Evolutionary conservation across 1,140 invertebrate genomes (phyloP), one percentile per base, ranked within the genome.

Genomic region (Aphis gossypii): DNA sequence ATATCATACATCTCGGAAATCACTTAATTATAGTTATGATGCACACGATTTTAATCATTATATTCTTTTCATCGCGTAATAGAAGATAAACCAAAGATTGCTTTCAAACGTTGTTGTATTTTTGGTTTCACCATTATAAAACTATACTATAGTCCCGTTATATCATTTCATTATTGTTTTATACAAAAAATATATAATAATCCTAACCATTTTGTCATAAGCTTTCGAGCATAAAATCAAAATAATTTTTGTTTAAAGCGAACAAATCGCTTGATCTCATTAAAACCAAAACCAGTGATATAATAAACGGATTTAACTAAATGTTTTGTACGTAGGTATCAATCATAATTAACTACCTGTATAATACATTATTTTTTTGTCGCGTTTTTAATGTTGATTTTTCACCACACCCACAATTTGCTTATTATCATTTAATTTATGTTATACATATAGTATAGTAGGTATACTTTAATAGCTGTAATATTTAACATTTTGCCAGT

Each of bases 61-160:
- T 54, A 38, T 89, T 54, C 48, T 51, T 46, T n/a, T 54, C n/a
- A 51, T 51, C 14, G 87, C 51, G 23, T 76, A 44, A 51, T 51
- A 44, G 56, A 76, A 44, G 20, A 91, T 44, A 91, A 91, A 91
- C 56, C 56, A 91, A 91, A 91, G 90, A 91, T 91, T 46, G 56
- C 46, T 60, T 91, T 25, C 90, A 3, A 76, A 5, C 38, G 23
- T 90, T 90, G 25, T 90, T 90, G 35, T 90, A 35, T 44, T 41
- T 90, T 51, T 35, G 30, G 9, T 89, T 54, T 38, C 48, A 48
- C n/a, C 30, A 35, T 18, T 87, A 18, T n/a, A 48, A 51, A 87
- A 87, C 86, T 48, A 20, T 87, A 51, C 14, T 87, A 48, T 87
- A 51, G 11, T 35, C 5, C 30, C 46, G n/a, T 35, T 48, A n/a